These are phyloP conservation scores for Eulemur albifrons DNA, from an alignment of 2,797 vertebrate species.

Conservation along the genomic window DNA sequence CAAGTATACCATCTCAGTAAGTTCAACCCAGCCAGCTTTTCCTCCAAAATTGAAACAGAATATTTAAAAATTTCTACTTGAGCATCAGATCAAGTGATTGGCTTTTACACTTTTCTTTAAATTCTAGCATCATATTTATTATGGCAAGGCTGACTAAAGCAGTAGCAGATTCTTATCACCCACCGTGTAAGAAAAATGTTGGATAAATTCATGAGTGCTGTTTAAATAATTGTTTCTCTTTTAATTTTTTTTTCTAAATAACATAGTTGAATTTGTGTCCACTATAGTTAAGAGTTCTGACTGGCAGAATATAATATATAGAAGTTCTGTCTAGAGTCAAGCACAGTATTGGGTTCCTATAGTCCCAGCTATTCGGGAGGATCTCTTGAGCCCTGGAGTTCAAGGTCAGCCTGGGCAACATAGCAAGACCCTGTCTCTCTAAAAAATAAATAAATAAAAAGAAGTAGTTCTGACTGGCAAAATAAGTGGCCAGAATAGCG, in stretches of 20 bases:
- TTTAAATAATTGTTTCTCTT: conserved; percentile 42
- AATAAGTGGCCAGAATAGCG: not conserved
- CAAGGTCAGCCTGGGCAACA: not conserved
- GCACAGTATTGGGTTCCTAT: not conserved
- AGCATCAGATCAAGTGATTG: not conserved
- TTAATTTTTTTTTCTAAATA: not conserved
- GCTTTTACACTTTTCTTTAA: conserved; percentile 8
- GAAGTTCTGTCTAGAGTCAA: not conserved
- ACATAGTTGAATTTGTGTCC: not conserved
- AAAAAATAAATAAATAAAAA: not conserved
- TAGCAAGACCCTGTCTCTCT: not conserved
- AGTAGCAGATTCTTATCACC: not conserved
- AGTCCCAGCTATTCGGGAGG: not conserved
- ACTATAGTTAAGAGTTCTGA: not conserved
- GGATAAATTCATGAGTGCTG: not conserved
- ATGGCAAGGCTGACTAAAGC: not conserved
- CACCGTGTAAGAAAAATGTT: conserved; percentile 11
- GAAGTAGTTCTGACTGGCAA: not conserved
- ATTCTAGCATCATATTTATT: conserved; percentile 19
- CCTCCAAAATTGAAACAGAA: not conserved
- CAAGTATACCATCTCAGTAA: not conserved
- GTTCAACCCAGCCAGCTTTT: not conserved
- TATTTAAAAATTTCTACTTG: conserved; percentile 9
- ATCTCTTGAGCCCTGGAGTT: not conserved
- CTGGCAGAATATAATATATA: not conserved